Evolutionary conservation across 2,797 vertebrate genomes (phyloP).

Genomic region (Harpagifer antarcticus): DNA sequence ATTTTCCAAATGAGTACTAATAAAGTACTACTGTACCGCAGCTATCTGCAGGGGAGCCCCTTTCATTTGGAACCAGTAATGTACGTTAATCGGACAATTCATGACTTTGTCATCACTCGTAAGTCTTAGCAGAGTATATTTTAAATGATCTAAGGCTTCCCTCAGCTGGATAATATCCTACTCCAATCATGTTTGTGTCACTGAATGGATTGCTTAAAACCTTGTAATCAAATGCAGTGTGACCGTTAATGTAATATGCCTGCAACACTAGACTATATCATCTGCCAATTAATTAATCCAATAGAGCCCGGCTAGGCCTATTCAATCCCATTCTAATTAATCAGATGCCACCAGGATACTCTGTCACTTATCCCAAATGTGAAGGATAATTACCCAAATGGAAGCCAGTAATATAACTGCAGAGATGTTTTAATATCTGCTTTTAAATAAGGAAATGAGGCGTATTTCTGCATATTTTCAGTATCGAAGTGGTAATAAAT

Average conservation of each 20-base stretch:
- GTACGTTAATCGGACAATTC: conserved; percentile 42
- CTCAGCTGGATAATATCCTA: conserved; percentile 36
- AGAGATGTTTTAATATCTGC: conserved; percentile 38
- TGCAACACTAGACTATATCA: conserved; percentile 62
- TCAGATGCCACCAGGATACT: conserved; percentile 71
- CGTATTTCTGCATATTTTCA: conserved; percentile 41
- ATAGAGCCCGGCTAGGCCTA: conserved; percentile 57
- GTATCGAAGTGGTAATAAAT: conserved; percentile 51
- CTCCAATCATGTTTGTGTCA: conserved; percentile 62
- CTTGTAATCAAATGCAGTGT: conserved; percentile 61
- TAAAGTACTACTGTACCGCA: background rate
- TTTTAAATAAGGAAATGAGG: conserved; percentile 59
- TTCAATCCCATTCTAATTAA: conserved; percentile 73
- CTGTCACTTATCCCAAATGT: conserved; percentile 69
- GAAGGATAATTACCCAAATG: conserved; percentile 75
- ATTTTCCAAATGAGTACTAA: background rate
- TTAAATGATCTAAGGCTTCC: conserved; percentile 53
- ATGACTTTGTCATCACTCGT: conserved; percentile 45
- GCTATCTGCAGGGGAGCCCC: conserved; percentile 18
- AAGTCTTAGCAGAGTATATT: conserved; percentile 42
- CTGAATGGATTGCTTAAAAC: conserved; percentile 58
- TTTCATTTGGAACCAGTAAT: conserved; percentile 44
- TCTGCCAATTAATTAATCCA: conserved; percentile 75
- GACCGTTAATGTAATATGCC: conserved; percentile 64
- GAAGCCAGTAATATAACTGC: conserved; percentile 49